phyloP scores from a whole-genome alignment of 2,113 vertebrate genomes.

The Lasiurus cinereus region DNA sequence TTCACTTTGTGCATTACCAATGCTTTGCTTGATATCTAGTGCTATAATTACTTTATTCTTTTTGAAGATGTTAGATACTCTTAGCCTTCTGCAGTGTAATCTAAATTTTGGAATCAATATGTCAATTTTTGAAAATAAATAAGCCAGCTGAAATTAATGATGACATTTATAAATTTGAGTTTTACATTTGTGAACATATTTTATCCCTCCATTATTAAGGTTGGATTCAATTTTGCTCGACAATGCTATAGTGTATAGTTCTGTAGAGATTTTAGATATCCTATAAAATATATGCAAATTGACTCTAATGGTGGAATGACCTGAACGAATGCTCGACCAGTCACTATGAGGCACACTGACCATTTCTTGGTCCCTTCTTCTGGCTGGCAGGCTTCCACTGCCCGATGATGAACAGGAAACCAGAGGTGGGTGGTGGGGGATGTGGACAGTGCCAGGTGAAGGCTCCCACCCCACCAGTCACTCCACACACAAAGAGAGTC shows the following conservation, averaged over 20 bases:
- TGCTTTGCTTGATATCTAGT: not conserved
- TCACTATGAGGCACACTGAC: too few relatives aligned
- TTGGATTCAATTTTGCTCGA: constrained; percentile 1
- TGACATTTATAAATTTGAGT: not conserved
- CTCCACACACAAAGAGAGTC: too few relatives aligned
- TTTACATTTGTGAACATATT: not conserved
- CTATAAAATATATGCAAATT: too few relatives aligned
- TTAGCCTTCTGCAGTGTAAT: not conserved
- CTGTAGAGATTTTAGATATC: not conserved
- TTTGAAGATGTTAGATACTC: not conserved
- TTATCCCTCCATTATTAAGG: not conserved
- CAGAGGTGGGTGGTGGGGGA: too few relatives aligned
- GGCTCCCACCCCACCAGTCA: too few relatives aligned
- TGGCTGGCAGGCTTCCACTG: too few relatives aligned
- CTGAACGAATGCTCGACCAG: too few relatives aligned
- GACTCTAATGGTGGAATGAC: too few relatives aligned
- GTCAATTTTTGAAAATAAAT: constrained; percentile 31
- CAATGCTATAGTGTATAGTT: not conserved
- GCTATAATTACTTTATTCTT: not conserved
- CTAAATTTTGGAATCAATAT: not conserved
- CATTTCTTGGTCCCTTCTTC: too few relatives aligned
- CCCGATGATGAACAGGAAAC: too few relatives aligned
- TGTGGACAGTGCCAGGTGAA: too few relatives aligned
- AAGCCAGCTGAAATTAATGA: not conserved
- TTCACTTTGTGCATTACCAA: not conserved